phyloP scores from a whole-genome alignment of 2,888 invertebrate genomes.

The Eupithecia insigniata region DNA sequence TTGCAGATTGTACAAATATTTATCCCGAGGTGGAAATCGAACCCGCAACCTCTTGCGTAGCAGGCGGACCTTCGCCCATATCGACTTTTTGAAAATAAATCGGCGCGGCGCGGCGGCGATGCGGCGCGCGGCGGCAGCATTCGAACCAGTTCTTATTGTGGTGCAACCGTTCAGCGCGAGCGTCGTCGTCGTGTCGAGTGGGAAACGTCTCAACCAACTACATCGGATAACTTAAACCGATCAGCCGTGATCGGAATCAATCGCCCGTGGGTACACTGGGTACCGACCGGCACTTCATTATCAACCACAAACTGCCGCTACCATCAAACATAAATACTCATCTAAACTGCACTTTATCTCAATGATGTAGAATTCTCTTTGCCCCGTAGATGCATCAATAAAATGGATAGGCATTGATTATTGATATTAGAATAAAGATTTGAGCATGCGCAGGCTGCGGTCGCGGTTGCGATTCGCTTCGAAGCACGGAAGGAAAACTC shows the following conservation, averaged over 20 bases:
- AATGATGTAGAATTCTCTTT: not conserved
- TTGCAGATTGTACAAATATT: too few species aligned
- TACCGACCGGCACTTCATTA: slow-evolving; percentile 21
- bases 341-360: slow-evolving; percentile 7
- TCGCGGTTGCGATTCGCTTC: slow-evolving; percentile 1
- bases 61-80: too few species aligned
- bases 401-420: slow-evolving; percentile 12
- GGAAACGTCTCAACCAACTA: slow-evolving; percentile 18
- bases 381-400: not conserved
- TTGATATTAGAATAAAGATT: slow-evolving; percentile 20
- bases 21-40: too few species aligned
- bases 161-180: slow-evolving; percentile 3
- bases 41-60: too few species aligned
- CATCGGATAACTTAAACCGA: slow-evolving; percentile 18
- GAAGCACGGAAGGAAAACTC: not conserved
- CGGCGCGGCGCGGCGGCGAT: too few species aligned
- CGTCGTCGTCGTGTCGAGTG: too few species aligned
- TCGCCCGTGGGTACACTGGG: slow-evolving; percentile 3
- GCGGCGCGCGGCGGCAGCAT: not conserved
- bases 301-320: slow-evolving; percentile 22
- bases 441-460: slow-evolving; percentile 5
- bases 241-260: slow-evolving; percentile 28
- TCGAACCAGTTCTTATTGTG: slow-evolving; percentile 15
- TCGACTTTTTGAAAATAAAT: not conserved
- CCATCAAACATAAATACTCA: not conserved